Percentiles rank a stretch among this genome's conserved stretches.
phyloP scores from a whole-genome alignment of 2,888 invertebrate species.

The Spisula solida region DNA sequence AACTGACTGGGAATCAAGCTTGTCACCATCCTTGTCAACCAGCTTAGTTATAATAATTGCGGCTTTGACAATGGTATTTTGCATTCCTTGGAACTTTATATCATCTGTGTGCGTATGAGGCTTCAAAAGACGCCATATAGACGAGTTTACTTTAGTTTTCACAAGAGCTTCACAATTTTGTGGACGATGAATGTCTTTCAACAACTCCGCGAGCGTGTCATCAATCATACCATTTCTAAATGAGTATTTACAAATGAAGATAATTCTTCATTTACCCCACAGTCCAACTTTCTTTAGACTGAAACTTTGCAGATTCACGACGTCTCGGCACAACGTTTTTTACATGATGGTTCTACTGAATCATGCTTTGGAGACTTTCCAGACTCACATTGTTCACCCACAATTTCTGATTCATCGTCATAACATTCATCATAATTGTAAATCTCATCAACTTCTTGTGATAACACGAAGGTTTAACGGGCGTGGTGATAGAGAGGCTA shows the following conservation, averaged over 20 bases:
- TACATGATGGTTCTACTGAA: no score
- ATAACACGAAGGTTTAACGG: no score
- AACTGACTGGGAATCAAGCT: slow-evolving; percentile 23
- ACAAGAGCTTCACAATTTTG: slow-evolving; percentile 42
- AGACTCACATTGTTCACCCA: no score
- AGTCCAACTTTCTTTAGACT: background rate
- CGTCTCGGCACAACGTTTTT: no score
- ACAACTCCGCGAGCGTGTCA: slow-evolving; percentile 31
- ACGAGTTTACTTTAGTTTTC: slow-evolving; percentile 40
- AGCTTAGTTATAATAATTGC: slow-evolving; percentile 43
- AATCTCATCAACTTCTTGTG: no score
- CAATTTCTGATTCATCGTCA: no score
- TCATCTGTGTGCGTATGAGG: slow-evolving; percentile 48
- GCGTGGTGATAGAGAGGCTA: no score
- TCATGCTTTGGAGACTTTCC: no score
- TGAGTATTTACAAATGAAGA: slow-evolving; percentile 48
- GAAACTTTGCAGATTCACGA: background rate
- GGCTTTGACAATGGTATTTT: slow-evolving; percentile 45
- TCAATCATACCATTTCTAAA: slow-evolving; percentile 50
- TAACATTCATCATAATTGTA: no score
- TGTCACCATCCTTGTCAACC: slow-evolving; percentile 35
- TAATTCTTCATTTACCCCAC: slow-evolving; percentile 34
- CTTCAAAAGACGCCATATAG: slow-evolving; percentile 50
- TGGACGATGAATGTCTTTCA: slow-evolving; percentile 42
- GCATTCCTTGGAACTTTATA: slow-evolving; percentile 34